Conservation (phyloP, 2,797 vertebrate genomes). For the Euphonia xanthogaster region DNA sequence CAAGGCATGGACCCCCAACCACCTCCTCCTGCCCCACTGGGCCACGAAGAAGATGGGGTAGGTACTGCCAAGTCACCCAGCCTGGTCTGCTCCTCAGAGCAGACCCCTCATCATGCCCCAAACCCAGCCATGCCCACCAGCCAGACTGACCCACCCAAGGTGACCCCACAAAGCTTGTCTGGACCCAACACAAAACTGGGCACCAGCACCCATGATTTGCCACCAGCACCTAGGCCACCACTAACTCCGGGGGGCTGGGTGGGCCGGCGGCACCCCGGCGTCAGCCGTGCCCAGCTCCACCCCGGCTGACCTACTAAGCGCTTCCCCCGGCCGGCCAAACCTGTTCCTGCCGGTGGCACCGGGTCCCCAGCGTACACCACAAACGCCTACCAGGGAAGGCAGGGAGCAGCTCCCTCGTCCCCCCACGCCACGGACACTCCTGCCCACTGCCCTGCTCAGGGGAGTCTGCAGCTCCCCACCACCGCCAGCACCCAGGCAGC, state of each 20-base stretch:
- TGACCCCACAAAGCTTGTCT: accelerated
- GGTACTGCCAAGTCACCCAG: neutral
- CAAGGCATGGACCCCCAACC: accelerated
- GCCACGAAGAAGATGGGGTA: accelerated
- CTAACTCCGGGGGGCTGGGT: neutral
- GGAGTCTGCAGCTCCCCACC: accelerated
- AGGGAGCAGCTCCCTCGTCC: neutral
- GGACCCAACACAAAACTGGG: neutral
- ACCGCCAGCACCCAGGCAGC: accelerated
- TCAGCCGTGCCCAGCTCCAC: constrained; percentile 30
- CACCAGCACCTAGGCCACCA: neutral
- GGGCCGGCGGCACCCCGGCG: constrained; percentile 18
- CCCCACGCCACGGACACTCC: accelerated
- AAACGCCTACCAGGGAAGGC: constrained; percentile 13
- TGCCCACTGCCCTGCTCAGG: neutral
- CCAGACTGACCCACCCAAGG: neutral
- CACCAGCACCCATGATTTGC: neutral
- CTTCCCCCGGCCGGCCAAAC: constrained; percentile 47
- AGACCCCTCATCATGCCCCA: accelerated
- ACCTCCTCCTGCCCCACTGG: neutral
- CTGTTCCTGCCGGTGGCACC: constrained; percentile 23
- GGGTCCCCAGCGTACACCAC: neutral
- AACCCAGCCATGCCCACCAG: neutral
- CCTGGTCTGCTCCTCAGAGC: neutral
- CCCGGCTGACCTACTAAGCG: constrained; percentile 45